Conservation (phyloP, 2,888 invertebrate genomes). For the Blera fallax region DNA sequence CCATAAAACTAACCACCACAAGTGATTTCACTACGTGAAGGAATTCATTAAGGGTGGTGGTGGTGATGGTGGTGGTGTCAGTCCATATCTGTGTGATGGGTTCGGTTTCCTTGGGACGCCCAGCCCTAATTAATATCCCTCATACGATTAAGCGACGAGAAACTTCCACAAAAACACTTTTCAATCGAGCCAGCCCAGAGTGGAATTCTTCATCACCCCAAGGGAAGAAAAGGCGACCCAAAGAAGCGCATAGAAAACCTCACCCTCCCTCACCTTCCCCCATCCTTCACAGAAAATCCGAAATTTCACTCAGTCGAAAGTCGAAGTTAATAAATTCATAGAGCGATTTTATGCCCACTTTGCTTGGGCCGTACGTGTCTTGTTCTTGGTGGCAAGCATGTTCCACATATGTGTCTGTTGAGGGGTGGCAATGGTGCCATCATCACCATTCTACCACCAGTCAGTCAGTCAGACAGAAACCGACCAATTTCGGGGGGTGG, state of each 20-base stretch:
- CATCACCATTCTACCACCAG: conserved; percentile 56
- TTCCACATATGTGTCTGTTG: conserved; percentile 19
- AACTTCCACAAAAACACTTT: conserved; percentile 55
- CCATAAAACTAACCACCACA: conserved; percentile 70
- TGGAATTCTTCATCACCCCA: conserved; percentile 52
- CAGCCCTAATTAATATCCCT: conserved; percentile 68
- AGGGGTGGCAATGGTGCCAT: conserved; percentile 43
- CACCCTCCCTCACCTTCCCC: background rate
- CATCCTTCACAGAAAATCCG: conserved; percentile 57
- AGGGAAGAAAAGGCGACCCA: background rate
- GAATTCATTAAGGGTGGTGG: conserved; percentile 62
- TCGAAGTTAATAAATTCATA: conserved; percentile 71
- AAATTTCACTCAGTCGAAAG: conserved; percentile 69
- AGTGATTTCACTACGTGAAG: conserved; percentile 67
- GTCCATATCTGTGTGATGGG: conserved; percentile 23
- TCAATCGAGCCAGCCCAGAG: conserved; percentile 44
- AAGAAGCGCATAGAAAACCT: conserved; percentile 19
- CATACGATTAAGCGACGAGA: conserved; percentile 57
- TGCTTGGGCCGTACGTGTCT: conserved; percentile 66
- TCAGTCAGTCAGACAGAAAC: conserved; percentile 65
- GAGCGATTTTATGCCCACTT: conserved; percentile 72
- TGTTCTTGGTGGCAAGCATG: conserved; percentile 28
- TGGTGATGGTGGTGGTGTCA: no score
- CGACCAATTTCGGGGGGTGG: conserved; percentile 32
- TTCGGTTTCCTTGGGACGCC: conserved; percentile 70